Evolutionary conservation across 1,140 invertebrate species (phyloP).

Genomic region (Pinna nobilis): DNA sequence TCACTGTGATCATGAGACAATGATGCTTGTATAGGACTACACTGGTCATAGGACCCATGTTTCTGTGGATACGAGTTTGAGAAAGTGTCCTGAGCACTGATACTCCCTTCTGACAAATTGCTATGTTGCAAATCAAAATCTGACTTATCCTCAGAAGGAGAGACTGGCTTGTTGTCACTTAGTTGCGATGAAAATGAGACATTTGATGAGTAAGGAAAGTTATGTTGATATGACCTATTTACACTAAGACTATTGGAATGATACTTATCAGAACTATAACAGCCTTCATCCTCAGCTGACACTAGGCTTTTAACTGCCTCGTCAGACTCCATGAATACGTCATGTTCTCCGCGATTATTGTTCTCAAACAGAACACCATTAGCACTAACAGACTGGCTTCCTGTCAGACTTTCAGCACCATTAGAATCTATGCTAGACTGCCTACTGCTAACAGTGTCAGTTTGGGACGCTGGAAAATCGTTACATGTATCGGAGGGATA

Average conservation of each 20-base stretch:
- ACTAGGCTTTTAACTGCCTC: slow-evolving; percentile 9
- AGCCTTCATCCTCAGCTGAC: slow-evolving; percentile 8
- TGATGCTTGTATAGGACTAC: background rate
- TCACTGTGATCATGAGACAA: too few relatives aligned
- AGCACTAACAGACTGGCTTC: too few relatives aligned
- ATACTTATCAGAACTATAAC: too few relatives aligned
- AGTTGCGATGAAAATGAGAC: too few relatives aligned
- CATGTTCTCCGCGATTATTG: background rate
- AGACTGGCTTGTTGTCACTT: background rate
- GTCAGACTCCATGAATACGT: background rate
- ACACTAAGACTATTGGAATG: too few relatives aligned
- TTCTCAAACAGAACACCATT: too few relatives aligned
- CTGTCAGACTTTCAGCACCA: background rate
- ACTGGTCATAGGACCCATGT: background rate
- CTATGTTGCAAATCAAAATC: too few relatives aligned
- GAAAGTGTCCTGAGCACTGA: background rate
- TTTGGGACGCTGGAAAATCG: background rate
- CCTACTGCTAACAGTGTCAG: background rate
- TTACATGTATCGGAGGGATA: too few relatives aligned
- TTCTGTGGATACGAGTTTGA: background rate
- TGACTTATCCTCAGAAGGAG: background rate
- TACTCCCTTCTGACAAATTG: background rate
- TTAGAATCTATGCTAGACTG: background rate
- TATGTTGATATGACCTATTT: too few relatives aligned
- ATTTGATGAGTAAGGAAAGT: too few relatives aligned